phyloP scores from a whole-genome alignment of 2,888 invertebrate species.

The Notocelia uddmanniana region DNA sequence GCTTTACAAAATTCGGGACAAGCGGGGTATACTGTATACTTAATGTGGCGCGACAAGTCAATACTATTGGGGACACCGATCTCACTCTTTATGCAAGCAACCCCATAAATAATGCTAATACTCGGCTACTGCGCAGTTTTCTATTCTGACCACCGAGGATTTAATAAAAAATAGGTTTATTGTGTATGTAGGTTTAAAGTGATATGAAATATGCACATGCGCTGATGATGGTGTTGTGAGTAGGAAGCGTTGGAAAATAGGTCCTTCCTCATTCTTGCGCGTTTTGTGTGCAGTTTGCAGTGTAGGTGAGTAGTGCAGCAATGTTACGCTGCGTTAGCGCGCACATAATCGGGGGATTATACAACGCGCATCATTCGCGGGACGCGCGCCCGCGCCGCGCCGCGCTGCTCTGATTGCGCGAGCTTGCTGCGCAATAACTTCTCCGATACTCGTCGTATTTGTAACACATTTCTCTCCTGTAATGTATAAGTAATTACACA shows the following conservation, averaged over 20 bases:
- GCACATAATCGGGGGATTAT: conserved; percentile 64
- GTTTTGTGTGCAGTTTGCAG: conserved; percentile 57
- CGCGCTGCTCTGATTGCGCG: conserved; percentile 77
- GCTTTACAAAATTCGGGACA: conserved; percentile 61
- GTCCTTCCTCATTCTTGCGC: conserved; percentile 77
- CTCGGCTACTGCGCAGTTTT: conserved; percentile 31
- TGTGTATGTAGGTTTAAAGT: background rate
- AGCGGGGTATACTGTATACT: conserved; percentile 51
- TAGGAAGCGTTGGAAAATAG: conserved; percentile 68
- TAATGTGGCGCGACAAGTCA: conserved; percentile 50
- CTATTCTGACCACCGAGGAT: conserved; percentile 12
- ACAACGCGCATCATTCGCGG: conserved; percentile 62
- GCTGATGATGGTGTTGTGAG: conserved; percentile 49
- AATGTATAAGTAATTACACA: conserved; percentile 57
- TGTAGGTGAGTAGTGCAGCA: conserved; percentile 73
- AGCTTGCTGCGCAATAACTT: conserved; percentile 57
- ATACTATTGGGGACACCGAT: conserved; percentile 49
- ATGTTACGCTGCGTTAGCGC: conserved; percentile 60
- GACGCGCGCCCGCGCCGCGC: conserved; percentile 57
- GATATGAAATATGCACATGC: conserved; percentile 13
- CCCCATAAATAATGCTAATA: conserved; percentile 42
- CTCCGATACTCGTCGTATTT: conserved; percentile 51
- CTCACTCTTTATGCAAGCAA: conserved; percentile 19
- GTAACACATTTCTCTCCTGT: conserved; percentile 54
- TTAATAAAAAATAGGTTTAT: background rate